Conservation (phyloP, 1,140 invertebrate species). For the Caerostris darwini region DNA sequence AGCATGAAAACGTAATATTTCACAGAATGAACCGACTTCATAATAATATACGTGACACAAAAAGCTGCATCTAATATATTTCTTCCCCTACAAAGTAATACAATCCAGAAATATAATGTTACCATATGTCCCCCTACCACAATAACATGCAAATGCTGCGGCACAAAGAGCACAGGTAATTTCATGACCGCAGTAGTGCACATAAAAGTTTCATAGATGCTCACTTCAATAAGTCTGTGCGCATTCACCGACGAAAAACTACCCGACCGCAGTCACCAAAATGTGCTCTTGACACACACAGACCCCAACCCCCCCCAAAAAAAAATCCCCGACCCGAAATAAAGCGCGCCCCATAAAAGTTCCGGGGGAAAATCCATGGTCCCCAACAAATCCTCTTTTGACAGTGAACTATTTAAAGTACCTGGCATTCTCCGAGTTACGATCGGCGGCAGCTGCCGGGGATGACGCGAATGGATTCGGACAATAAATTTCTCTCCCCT, state of each 20-base stretch:
- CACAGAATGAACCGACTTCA: too few relatives aligned
- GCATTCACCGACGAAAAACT: neutral
- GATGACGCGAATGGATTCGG: slow-evolving; percentile 10
- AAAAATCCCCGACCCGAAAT: neutral
- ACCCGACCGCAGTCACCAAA: neutral
- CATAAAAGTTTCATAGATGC: neutral
- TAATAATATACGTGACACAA: too few relatives aligned
- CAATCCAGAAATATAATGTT: too few relatives aligned
- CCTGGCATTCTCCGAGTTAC: neutral
- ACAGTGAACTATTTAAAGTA: slow-evolving; percentile 14
- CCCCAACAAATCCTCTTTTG: neutral
- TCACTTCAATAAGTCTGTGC: neutral
- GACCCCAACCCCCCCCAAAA: neutral
- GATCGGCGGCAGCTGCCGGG: neutral
- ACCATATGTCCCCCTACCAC: neutral
- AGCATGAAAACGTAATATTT: too few relatives aligned
- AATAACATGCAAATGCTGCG: neutral
- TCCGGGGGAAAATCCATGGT: neutral
- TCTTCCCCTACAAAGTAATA: too few relatives aligned
- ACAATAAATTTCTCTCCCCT: neutral
- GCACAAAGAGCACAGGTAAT: neutral
- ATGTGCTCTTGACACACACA: neutral
- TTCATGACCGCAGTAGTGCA: neutral
- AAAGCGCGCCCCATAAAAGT: neutral
- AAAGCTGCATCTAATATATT: too few relatives aligned